Percentiles rank a stretch among this genome's conserved stretches.
Evolutionary conservation across 1,140 invertebrate species (phyloP).

Genomic region (Bombus polaris): DNA sequence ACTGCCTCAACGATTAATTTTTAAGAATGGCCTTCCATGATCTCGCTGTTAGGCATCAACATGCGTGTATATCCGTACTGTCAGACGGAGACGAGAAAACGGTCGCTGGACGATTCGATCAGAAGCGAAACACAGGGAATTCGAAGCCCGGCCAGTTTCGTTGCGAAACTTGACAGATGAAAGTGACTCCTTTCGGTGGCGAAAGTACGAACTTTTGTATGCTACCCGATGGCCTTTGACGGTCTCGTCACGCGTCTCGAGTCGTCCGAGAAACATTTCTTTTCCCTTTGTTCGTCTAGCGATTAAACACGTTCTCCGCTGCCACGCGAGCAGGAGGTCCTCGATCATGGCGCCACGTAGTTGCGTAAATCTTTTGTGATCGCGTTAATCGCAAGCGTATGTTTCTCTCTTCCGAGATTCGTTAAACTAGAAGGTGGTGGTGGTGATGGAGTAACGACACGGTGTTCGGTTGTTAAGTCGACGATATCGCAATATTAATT

Average conservation of each 20-base stretch:
- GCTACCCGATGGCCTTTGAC: slow-evolving; percentile 54
- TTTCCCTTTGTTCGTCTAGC: slow-evolving; percentile 25
- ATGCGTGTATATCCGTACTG: too few relatives aligned
- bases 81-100: background rate
- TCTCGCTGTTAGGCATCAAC: slow-evolving; percentile 24
- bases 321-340: background rate
- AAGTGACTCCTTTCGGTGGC: slow-evolving; percentile 55
- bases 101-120: slow-evolving; percentile 40
- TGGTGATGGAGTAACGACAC: background rate
- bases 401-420: background rate
- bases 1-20: slow-evolving; percentile 51
- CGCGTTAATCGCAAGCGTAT: slow-evolving; percentile 18
- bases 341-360: background rate
- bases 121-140: slow-evolving; percentile 31
- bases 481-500: background rate
- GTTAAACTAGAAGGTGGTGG: background rate
- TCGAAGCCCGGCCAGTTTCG: slow-evolving; percentile 37
- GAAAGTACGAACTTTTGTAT: slow-evolving; percentile 64
- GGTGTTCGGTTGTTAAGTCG: background rate
- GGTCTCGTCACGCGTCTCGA: slow-evolving; percentile 32
- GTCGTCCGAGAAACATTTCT: background rate
- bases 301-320: background rate
- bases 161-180: slow-evolving; percentile 64
- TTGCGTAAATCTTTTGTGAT: slow-evolving; percentile 42
- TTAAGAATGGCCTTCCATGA: slow-evolving; percentile 44